These are phyloP conservation scores for Melangyna quadrimaculata DNA, from an alignment of 2,888 invertebrate genomes.

Conservation along the genomic window DNA sequence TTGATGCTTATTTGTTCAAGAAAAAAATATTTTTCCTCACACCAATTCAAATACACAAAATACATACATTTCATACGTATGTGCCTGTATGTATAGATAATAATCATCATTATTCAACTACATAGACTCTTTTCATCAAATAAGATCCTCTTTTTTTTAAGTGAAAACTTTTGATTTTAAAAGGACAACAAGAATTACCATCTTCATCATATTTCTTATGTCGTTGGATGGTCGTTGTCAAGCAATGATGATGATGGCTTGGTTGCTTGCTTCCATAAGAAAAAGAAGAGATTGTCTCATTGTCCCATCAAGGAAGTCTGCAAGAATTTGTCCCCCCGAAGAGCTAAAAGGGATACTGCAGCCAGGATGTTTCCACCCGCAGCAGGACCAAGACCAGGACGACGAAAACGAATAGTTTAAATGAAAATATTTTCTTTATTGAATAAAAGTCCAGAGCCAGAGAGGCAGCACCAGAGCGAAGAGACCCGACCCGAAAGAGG, in stretches of 20 bases:
- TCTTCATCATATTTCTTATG: constrained; percentile 63
- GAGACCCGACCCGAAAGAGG: not conserved
- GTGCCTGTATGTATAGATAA: not conserved
- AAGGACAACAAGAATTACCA: constrained; percentile 66
- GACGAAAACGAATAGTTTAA: constrained; percentile 43
- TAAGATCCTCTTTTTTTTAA: constrained; percentile 29
- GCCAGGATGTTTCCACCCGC: constrained; percentile 5
- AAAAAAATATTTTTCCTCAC: constrained; percentile 20
- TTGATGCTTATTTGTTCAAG: constrained; percentile 41
- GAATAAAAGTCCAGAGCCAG: constrained; percentile 50
- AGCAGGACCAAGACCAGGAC: not conserved
- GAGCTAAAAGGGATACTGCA: constrained; percentile 16
- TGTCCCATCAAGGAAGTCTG: constrained; percentile 48
- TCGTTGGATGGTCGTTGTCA: constrained; percentile 29
- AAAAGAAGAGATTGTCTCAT: constrained; percentile 51
- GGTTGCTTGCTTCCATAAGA: not conserved
- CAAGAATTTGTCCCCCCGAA: constrained; percentile 29
- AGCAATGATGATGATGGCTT: constrained; percentile 17
- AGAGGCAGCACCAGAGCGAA: too few species aligned
- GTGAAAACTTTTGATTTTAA: constrained; percentile 52
- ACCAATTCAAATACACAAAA: not conserved
- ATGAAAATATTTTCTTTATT: constrained; percentile 66
- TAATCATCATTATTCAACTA: constrained; percentile 25
- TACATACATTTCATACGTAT: not conserved
- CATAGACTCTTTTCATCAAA: constrained; percentile 55